These are phyloP conservation scores for Enteromius viviparus DNA, from an alignment of 2,797 vertebrate genomes.

Conservation along the genomic window DNA sequence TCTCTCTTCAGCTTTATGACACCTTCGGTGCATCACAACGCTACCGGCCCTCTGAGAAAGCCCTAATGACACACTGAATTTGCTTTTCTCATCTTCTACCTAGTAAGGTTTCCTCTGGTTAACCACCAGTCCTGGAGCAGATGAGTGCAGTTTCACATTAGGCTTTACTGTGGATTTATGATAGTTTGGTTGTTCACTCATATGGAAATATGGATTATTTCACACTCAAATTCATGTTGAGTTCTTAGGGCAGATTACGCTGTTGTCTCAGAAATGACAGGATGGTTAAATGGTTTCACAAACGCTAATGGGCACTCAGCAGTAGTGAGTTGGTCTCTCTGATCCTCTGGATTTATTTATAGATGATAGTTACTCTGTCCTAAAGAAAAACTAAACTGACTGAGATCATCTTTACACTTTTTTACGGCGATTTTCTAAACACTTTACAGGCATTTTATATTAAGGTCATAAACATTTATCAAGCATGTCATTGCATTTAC, in stretches of 20 bases:
- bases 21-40: slow-evolving; percentile 21
- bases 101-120: slow-evolving; percentile 4
- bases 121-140: slow-evolving; percentile 11
- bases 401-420: slow-evolving; percentile 12
- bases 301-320: slow-evolving; percentile 31
- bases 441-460: not conserved
- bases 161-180: slow-evolving; percentile 40
- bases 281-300: slow-evolving; percentile 53
- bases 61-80: slow-evolving; percentile 14
- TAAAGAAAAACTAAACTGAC: not conserved
- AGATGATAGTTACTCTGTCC: not conserved
- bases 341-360: slow-evolving; percentile 9
- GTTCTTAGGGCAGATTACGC: slow-evolving; percentile 48
- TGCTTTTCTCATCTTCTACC: not conserved
- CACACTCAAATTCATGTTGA: slow-evolving; percentile 52
- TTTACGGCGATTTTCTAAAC: not conserved
- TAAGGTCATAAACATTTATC: slow-evolving; percentile 9
- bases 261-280: slow-evolving; percentile 46
- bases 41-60: not conserved
- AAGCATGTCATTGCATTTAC: not conserved
- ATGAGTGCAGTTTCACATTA: slow-evolving; percentile 20
- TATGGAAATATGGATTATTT: slow-evolving; percentile 52
- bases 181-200: slow-evolving; percentile 25
- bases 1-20: slow-evolving; percentile 14
- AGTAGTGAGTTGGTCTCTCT: slow-evolving; percentile 36